Evolutionary conservation across 2,797 vertebrate genomes (phyloP), one percentile per base, ranked within the genome.

Genomic region (Sebastes hubbsi): DNA sequence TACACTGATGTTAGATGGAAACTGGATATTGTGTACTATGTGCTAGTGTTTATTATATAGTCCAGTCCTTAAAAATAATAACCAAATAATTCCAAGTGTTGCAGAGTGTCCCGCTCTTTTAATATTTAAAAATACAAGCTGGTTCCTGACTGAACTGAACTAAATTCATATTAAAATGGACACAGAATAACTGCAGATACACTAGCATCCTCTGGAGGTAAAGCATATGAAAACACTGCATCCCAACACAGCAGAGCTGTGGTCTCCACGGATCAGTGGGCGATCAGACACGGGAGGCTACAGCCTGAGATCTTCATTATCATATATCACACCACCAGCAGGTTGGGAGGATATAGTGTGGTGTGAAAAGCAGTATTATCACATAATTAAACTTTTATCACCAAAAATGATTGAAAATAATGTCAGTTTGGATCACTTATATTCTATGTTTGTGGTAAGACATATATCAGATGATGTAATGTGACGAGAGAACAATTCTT

Each of bases 221-320:
- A 65, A 78, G 29, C 27, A 27, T 0, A 18, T 27, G 20, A 71
- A 69, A 59, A 67, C 24, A 64, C 36, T 58, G 55, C 54, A 73
- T 84, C 49, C 69, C 12, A 32, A 46, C 79, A 18, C 9, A 24
- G 66, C 66, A 49, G 68, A 86, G 59, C 49, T 67, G 68, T 80
- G 34, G 75, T 86, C 81, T 74, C 82, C 73, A 74, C 52, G 75
- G 84, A 85, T 71, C 63, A 46, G 34, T 58, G 24, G 63, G 25
- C 42, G 69, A 85, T 63, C 42, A 77, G 64, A 84, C 74, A 63
- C 29, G 78, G 27, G 76, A 85, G 30, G 64, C 67, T 36, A 73
- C 72, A 88, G 82, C 58, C 69, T 42, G 56, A 88, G 68, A 75
- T 80, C 78, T 80, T 91, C 87, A 88, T 88, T 88, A 91, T 89